Base-by-base conservation (phyloP, 53 echinoderm and acorn worm genomes). In the Echinometra lucunter region DNA sequence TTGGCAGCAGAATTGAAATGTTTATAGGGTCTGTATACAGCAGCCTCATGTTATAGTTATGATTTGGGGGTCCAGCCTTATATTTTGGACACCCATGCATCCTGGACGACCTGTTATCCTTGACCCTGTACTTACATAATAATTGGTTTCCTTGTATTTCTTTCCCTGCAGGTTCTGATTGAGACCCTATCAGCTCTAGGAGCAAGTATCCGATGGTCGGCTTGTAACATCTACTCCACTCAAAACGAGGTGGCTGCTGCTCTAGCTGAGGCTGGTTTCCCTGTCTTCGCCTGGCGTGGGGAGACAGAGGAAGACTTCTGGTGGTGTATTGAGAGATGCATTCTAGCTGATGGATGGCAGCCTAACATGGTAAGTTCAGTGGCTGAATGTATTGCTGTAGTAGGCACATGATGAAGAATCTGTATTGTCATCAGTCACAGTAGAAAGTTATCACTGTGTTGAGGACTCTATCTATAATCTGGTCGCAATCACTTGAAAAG, bases 221-320 rank as follows among this genome's bases (percentile, higher is more conserved):
- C 99, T 1, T 99, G 99, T 74, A 99, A 99, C 92, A 99, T 99
- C 91, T 97, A 98, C 96, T 99, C 99, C 96, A 99, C 99, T 8
- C 99, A 99, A 95, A 99, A 99, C 45, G 99, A 99, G 93, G 99
- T 99, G 12, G 99, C 99, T 40, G 97, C 99, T 23, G 97, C 99
- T 70, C 92, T 99, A 58, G 99, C 99, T 9, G 99, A 99, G 95
- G 99, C 99, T 8, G 98, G 99, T 89, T 96, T 96, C 92, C 95
- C 97, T 1, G 96, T 97, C 92, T 97, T 98, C 94, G 97, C 97
- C 53, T 98, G 97, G 99, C 96, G 97, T n/a, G 99, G 99, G 18
- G 97, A 99, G 93, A 90, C 96, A 8, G 99, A 99, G 92, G 99
- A 99, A 7, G 99, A 99, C 83, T 99, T 99, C 95, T 99, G 99